phyloP scores from a whole-genome alignment of 2,113 vertebrate genomes.

The Piprites chloris region DNA sequence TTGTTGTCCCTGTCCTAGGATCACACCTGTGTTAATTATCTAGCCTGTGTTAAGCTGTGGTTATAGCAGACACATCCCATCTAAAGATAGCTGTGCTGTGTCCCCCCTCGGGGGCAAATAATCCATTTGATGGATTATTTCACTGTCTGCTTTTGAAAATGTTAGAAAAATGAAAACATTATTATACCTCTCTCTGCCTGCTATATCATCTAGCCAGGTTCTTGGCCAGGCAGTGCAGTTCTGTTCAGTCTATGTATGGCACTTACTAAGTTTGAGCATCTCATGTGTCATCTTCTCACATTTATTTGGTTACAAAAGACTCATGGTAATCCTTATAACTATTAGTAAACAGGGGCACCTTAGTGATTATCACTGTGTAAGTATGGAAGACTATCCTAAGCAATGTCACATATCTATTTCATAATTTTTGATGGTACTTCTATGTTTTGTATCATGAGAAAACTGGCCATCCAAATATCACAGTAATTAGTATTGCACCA shows the following conservation, averaged over 20 bases:
- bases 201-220: not conserved
- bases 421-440: not conserved
- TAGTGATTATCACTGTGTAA: not conserved
- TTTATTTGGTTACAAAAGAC: not conserved
- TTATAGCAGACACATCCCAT: not conserved
- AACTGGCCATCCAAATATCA: not conserved
- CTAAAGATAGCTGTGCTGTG: not conserved
- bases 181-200: not conserved
- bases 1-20: not conserved
- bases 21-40: not conserved
- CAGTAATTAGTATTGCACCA: not conserved
- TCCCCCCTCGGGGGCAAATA: not conserved
- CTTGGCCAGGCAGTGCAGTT: not conserved
- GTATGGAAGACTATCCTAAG: not conserved
- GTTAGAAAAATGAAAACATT: not conserved
- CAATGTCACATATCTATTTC: not conserved
- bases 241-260: not conserved
- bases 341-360: not conserved
- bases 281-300: accelerated
- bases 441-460: not conserved
- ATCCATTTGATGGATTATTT: not conserved
- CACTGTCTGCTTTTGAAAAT: not conserved
- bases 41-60: not conserved
- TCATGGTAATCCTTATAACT: not conserved
- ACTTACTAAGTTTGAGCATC: not conserved